A percentile compares a stretch with the other conserved stretches of the same genome.
These are phyloP conservation scores for Etheostoma spectabile DNA, from an alignment of 2,113 vertebrate genomes.

Conservation along the genomic window DNA sequence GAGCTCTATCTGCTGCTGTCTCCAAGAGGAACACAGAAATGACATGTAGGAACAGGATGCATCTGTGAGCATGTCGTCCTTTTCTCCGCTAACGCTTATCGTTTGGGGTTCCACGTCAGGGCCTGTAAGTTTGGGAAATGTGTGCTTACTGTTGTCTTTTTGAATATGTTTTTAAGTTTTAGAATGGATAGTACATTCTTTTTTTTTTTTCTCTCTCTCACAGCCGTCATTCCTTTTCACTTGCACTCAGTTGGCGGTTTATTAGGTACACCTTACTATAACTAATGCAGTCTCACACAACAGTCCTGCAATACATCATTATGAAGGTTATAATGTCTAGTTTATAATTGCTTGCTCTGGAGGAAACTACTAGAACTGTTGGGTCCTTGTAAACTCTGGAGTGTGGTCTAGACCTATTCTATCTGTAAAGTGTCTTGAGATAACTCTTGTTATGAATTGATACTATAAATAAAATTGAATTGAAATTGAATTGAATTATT, in stretches of 20 bases:
- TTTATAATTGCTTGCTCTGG: too few species aligned
- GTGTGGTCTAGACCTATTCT: too few species aligned
- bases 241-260: neutral
- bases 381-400: too few species aligned
- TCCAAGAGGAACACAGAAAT: conserved; percentile 49
- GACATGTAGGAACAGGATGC: conserved; percentile 71
- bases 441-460: too few species aligned
- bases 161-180: neutral
- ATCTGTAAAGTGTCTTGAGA: too few species aligned
- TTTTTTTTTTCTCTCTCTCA: neutral
- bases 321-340: neutral
- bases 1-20: conserved; percentile 32
- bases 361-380: too few species aligned
- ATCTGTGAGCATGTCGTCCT: conserved; percentile 58
- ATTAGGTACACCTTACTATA: neutral
- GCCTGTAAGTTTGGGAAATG: neutral
- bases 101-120: neutral
- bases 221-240: neutral
- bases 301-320: neutral
- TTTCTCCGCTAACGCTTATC: neutral
- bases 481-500: too few species aligned
- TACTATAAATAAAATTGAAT: too few species aligned
- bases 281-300: neutral
- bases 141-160: neutral
- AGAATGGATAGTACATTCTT: neutral